phyloP scores from a whole-genome alignment of 1,140 invertebrate genomes.

The Rhynchophorus ferrugineus region DNA sequence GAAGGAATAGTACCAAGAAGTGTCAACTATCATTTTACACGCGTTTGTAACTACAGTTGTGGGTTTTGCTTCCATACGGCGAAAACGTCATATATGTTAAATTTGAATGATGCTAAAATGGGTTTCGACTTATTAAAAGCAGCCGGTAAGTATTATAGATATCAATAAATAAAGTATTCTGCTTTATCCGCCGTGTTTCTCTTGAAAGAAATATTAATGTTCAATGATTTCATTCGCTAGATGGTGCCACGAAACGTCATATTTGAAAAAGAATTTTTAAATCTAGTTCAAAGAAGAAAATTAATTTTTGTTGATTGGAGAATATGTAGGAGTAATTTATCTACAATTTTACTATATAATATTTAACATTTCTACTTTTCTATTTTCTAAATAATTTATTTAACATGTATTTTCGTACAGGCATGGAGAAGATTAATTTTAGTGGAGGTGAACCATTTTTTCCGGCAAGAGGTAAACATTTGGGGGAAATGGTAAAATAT shows the following conservation, averaged over 20 bases:
- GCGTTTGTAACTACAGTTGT: conserved; percentile 42
- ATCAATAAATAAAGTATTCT: background rate
- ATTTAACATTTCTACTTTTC: background rate
- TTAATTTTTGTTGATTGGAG: too few species aligned
- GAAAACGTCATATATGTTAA: conserved; percentile 40
- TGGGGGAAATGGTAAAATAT: conserved; percentile 41
- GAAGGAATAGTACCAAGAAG: conserved; percentile 35
- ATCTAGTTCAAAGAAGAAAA: too few species aligned
- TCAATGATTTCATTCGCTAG: too few species aligned
- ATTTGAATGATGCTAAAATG: conserved; percentile 39
- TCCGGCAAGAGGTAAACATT: conserved; percentile 29
- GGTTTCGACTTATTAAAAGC: conserved; percentile 38
- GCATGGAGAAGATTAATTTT: conserved; percentile 45
- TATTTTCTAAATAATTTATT: too few species aligned
- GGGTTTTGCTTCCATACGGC: conserved; percentile 46
- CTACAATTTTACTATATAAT: background rate
- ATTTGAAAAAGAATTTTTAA: too few species aligned
- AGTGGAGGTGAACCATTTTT: conserved; percentile 44
- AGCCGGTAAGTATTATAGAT: conserved; percentile 30
- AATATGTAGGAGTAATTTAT: too few species aligned
- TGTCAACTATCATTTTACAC: conserved; percentile 44
- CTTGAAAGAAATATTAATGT: too few species aligned
- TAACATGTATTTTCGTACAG: conserved; percentile 29
- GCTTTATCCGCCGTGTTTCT: too few species aligned
- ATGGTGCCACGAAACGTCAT: too few species aligned